Percentiles rank a stretch among this genome's conserved stretches.
These are phyloP conservation scores for Lutraria rhynchaena DNA, from an alignment of 1,140 invertebrate species.

Conservation along the genomic window DNA sequence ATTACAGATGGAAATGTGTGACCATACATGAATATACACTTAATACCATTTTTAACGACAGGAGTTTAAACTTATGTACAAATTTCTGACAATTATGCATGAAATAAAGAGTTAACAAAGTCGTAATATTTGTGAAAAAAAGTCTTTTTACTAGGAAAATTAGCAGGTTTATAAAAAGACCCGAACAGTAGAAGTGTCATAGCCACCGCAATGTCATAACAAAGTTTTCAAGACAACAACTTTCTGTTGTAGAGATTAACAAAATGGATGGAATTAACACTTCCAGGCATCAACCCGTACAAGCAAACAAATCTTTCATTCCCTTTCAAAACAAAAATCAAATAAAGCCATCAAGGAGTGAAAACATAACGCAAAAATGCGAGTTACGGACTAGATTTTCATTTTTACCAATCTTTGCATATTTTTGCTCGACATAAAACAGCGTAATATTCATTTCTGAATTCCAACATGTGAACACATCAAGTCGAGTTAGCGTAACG, in stretches of 20 bases:
- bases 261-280: constrained; percentile 17
- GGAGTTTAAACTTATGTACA: no score
- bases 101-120: no score
- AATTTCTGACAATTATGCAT: no score
- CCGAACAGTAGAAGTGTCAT: constrained; percentile 8
- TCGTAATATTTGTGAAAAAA: no score
- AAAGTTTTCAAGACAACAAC: not conserved
- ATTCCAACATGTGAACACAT: constrained; percentile 57
- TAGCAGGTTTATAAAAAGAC: no score
- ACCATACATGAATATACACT: no score
- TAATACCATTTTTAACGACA: no score
- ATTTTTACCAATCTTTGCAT: constrained; percentile 58
- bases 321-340: constrained; percentile 57
- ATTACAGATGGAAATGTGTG: no score
- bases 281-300: constrained; percentile 7
- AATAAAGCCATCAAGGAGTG: constrained; percentile 54
- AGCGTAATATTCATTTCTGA: constrained; percentile 59
- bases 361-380: constrained; percentile 60
- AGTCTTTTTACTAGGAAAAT: no score
- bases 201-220: constrained; percentile 24
- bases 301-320: constrained; percentile 19
- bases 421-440: constrained; percentile 51
- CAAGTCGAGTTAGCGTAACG: constrained; percentile 58
- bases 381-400: constrained; percentile 51
- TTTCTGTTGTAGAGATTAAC: constrained; percentile 17